phyloP scores from a whole-genome alignment of 2,888 invertebrate genomes.

The Eilema caniola region DNA sequence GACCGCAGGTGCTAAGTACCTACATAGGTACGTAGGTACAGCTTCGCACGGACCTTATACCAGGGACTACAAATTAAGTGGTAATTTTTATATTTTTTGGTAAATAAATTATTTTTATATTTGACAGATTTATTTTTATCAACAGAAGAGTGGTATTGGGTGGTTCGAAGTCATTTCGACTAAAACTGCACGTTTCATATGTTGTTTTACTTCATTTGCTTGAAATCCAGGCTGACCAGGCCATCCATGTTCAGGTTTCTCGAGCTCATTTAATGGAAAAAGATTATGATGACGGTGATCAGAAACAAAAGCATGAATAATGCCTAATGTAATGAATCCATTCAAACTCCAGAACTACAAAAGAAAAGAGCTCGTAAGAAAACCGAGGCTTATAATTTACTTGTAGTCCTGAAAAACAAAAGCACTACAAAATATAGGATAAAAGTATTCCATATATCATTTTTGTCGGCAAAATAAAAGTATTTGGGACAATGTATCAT shows the following conservation, averaged over 20 bases:
- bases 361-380: neutral
- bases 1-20: constrained; percentile 28
- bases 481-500: constrained; percentile 34
- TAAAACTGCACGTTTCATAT: too few relatives aligned
- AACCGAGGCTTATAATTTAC: constrained; percentile 29
- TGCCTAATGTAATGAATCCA: neutral
- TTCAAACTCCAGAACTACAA: neutral
- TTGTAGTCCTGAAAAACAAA: constrained; percentile 34
- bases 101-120: too few relatives aligned
- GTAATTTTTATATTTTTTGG: neutral
- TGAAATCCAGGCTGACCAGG: too few relatives aligned
- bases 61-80: neutral
- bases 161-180: too few relatives aligned
- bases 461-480: constrained; percentile 33
- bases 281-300: too few relatives aligned
- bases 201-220: too few relatives aligned
- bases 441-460: constrained; percentile 41
- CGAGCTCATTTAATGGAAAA: neutral
- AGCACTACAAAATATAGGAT: constrained; percentile 29
- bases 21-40: neutral
- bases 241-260: neutral
- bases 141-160: too few relatives aligned
- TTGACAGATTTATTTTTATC: too few relatives aligned
- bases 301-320: neutral
- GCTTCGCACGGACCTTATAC: constrained; percentile 4